Conservation (phyloP, 2,797 vertebrate genomes). For the Phrynocephalus vlangalii region DNA sequence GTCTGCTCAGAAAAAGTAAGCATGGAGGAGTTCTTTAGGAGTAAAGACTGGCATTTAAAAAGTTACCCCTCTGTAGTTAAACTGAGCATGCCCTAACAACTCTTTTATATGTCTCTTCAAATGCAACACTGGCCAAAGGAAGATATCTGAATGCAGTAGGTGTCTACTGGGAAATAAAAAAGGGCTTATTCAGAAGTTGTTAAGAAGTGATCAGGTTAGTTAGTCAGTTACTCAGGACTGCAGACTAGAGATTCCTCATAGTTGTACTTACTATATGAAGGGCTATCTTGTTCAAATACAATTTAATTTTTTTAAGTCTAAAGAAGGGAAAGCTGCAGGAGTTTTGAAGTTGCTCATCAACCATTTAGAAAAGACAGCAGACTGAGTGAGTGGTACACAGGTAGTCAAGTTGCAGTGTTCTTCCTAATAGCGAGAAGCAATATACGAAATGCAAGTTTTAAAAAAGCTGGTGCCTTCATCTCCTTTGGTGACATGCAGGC, state of each 20-base stretch:
- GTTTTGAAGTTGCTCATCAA: not conserved
- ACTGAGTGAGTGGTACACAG: not conserved
- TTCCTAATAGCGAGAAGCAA: not conserved
- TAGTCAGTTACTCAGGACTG: too few species aligned
- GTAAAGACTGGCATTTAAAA: too few species aligned
- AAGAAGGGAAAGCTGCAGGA: too few species aligned
- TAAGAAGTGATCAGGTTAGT: not conserved
- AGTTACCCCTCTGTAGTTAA: not conserved
- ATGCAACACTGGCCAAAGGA: not conserved
- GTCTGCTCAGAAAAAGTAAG: not conserved
- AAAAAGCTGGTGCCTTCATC: not conserved
- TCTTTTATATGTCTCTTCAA: not conserved
- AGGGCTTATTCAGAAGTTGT: not conserved
- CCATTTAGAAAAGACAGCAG: not conserved
- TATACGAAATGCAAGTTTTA: not conserved
- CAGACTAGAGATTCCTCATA: too few species aligned
- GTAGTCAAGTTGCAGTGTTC: too few species aligned
- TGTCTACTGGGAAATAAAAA: not conserved
- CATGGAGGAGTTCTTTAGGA: too few species aligned
- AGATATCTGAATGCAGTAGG: not conserved
- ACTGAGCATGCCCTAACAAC: not conserved
- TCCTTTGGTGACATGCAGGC: not conserved
- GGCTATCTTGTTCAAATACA: too few species aligned
- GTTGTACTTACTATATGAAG: too few species aligned
- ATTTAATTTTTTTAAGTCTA: too few species aligned